Conservation (phyloP, 2,113 vertebrate species). For the Notiomystis cincta region DNA sequence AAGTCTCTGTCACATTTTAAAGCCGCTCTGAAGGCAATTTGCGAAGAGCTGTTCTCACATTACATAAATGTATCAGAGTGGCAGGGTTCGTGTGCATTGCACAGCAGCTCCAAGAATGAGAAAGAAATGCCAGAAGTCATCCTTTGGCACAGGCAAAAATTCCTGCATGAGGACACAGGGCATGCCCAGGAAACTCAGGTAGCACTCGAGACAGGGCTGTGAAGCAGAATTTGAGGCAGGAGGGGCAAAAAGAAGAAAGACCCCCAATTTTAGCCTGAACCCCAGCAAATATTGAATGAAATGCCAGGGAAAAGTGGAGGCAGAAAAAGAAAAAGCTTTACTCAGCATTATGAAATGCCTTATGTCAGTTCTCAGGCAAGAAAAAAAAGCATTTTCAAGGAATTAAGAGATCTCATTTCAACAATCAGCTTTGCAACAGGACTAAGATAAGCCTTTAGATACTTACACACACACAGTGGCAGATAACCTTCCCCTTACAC, state of each 20-base stretch:
- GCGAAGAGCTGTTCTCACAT: background rate
- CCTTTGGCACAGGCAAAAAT: background rate
- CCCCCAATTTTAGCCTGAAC: background rate
- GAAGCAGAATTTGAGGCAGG: background rate
- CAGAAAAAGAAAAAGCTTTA: background rate
- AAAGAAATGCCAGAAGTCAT: background rate
- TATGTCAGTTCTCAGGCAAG: background rate
- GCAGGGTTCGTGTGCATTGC: background rate
- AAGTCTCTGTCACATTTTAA: background rate
- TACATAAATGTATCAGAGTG: background rate
- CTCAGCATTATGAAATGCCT: background rate
- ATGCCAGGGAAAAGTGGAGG: fast-evolving
- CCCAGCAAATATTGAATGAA: background rate
- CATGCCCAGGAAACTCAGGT: background rate
- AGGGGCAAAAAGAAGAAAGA: background rate
- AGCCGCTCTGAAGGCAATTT: background rate
- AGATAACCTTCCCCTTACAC: background rate
- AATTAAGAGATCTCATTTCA: background rate
- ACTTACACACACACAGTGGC: too few relatives aligned
- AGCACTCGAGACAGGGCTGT: fast-evolving
- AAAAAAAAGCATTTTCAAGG: background rate
- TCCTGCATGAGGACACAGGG: background rate
- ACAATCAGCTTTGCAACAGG: background rate
- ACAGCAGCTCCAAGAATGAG: background rate
- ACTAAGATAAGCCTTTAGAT: background rate